These are phyloP conservation scores for Macrostomum cliftonense DNA, from an alignment of 2,888 invertebrate genomes.

Conservation along the genomic window DNA sequence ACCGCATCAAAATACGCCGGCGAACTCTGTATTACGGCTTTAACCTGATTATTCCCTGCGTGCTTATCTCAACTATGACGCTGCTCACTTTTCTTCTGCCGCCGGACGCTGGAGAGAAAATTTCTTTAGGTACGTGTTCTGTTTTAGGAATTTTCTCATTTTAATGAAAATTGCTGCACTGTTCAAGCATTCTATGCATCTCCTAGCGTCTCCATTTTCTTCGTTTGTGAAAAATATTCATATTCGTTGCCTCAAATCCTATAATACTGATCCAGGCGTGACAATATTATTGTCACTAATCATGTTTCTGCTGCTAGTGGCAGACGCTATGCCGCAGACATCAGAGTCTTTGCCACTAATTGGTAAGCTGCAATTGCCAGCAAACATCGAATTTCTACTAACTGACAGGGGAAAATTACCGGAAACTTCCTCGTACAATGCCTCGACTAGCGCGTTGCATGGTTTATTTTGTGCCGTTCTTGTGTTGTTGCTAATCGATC, in stretches of 20 bases:
- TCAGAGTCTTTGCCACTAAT: conserved; percentile 96
- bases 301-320: conserved; percentile 92
- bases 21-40: conserved; percentile 96
- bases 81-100: conserved; percentile 90
- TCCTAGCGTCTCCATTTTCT: background rate
- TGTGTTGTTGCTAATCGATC: too few species aligned
- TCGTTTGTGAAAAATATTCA: background rate
- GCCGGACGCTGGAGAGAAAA: conserved; percentile 95
- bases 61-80: conserved; percentile 94
- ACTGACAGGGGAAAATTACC: too few species aligned
- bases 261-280: too few species aligned
- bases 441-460: too few species aligned
- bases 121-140: conserved; percentile 60
- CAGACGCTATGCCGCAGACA: conserved; percentile 93
- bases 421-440: too few species aligned
- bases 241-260: background rate
- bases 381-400: background rate
- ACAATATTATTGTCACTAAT: conserved; percentile 76
- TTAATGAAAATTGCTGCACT: too few species aligned
- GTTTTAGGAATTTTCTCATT: background rate
- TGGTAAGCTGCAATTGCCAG: conserved; percentile 47
- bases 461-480: too few species aligned
- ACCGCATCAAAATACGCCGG: conserved; percentile 80
- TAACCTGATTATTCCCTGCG: conserved; percentile 96
- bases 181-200: too few species aligned